Evolutionary conservation across 2,888 invertebrate genomes (phyloP).

Genomic region (Zele albiditarsus): DNA sequence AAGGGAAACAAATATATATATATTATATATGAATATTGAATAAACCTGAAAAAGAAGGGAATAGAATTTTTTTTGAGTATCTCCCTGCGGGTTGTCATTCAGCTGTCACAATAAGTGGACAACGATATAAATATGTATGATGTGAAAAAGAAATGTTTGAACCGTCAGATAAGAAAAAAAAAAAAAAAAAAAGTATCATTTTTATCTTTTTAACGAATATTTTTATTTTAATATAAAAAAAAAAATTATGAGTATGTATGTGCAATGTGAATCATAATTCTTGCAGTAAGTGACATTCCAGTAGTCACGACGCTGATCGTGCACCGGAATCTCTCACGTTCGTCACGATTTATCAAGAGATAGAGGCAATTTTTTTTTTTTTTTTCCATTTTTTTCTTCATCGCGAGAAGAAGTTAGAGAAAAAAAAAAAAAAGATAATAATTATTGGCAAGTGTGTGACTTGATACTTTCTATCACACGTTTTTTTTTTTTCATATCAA

Average conservation of each 20-base stretch:
- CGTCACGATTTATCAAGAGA: background rate
- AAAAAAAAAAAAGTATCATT: background rate
- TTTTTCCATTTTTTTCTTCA: background rate
- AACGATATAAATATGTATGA: background rate
- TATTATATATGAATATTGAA: background rate
- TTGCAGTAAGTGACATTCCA: background rate
- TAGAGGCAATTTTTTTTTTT: background rate
- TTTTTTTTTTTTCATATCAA: too few species aligned
- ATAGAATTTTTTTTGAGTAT: constrained; percentile 10
- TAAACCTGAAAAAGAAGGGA: constrained; percentile 7
- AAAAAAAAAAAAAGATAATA: background rate
- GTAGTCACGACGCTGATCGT: background rate
- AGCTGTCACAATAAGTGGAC: background rate
- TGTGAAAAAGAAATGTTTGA: too few species aligned
- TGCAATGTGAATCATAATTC: background rate
- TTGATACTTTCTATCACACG: background rate
- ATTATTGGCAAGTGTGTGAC: background rate
- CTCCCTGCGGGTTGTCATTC: constrained; percentile 19
- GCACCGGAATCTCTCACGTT: constrained; percentile 9
- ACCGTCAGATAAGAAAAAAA: background rate
- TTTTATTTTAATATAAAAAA: background rate
- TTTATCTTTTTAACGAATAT: background rate
- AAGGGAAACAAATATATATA: constrained; percentile 17
- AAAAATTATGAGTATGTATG: background rate
- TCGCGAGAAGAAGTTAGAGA: background rate